Conservation (phyloP, 1,140 invertebrate species). For the Anthonomus grandis region DNA sequence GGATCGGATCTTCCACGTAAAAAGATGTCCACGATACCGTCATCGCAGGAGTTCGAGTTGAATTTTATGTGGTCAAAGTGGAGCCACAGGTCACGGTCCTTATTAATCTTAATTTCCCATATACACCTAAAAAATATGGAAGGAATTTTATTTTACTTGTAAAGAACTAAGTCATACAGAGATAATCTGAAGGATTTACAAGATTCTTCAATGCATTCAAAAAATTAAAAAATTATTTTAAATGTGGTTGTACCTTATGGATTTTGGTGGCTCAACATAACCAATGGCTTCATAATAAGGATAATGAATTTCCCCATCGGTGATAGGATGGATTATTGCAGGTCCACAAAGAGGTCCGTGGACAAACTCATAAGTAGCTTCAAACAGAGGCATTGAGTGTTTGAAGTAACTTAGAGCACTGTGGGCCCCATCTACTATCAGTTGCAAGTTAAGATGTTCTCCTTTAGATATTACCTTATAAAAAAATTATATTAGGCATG, state of each 20-base stretch:
- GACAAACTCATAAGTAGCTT: conserved; percentile 81
- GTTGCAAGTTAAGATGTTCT: conserved; percentile 71
- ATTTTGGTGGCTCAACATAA: conserved; percentile 68
- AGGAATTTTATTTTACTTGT: too few relatives aligned
- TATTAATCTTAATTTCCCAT: conserved; percentile 79
- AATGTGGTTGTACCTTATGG: conserved; percentile 62
- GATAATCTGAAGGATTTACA: too few relatives aligned
- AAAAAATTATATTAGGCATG: not conserved
- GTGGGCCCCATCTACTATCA: conserved; percentile 76
- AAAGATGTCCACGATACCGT: conserved; percentile 80
- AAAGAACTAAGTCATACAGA: too few relatives aligned
- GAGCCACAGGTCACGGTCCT: conserved; percentile 77
- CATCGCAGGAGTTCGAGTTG: conserved; percentile 72
- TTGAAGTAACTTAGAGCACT: conserved; percentile 85
- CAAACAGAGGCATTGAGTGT: conserved; percentile 73
- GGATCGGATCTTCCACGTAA: conserved; percentile 66
- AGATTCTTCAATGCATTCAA: too few relatives aligned
- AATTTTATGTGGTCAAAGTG: conserved; percentile 85
- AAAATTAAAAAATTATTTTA: too few relatives aligned
- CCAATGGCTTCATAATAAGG: conserved; percentile 80
- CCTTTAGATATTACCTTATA: conserved; percentile 69
- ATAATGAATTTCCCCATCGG: conserved; percentile 80
- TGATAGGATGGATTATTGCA: conserved; percentile 67
- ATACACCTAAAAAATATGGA: conserved; percentile 72
- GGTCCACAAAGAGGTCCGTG: conserved; percentile 85